These are phyloP conservation scores for Sitophilus oryzae DNA, from an alignment of 1,140 invertebrate species.

Conservation along the genomic window DNA sequence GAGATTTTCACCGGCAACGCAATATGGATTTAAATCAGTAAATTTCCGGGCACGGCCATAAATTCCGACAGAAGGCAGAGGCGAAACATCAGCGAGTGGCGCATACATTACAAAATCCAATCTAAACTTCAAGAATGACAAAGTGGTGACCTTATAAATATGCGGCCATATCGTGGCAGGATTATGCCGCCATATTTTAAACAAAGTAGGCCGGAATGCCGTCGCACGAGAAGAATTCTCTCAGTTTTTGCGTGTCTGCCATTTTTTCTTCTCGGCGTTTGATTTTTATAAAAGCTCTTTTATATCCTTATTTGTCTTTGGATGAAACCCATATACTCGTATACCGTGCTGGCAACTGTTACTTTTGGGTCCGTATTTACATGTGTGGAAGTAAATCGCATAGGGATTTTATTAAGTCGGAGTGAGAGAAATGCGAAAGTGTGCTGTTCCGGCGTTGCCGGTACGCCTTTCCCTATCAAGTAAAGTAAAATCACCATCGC, in stretches of 20 bases:
- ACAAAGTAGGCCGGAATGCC: conserved; percentile 14
- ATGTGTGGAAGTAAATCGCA: no score
- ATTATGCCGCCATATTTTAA: conserved; percentile 42
- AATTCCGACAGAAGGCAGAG: conserved; percentile 14
- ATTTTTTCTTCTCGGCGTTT: not conserved
- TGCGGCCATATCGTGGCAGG: conserved; percentile 42
- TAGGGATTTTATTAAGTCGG: no score
- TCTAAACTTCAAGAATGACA: conserved; percentile 45
- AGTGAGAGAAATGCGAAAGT: no score
- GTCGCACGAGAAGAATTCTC: not conserved
- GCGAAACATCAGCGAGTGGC: conserved; percentile 10
- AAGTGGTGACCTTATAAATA: conserved; percentile 45
- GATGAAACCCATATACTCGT: no score
- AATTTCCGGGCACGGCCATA: conserved; percentile 18
- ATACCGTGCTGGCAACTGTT: no score
- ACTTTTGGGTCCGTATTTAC: no score
- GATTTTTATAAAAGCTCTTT: not conserved
- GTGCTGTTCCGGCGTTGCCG: no score
- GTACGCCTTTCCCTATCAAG: no score
- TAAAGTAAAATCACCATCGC: no score
- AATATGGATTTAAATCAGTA: conserved; percentile 26
- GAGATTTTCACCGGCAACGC: conserved; percentile 10
- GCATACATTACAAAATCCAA: conserved; percentile 42
- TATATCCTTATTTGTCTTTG: no score
- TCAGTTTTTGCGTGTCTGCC: not conserved